Evolutionary conservation across 2,888 invertebrate species (phyloP), one percentile per base, ranked within the genome.

Genomic region (Protonemura montana): DNA sequence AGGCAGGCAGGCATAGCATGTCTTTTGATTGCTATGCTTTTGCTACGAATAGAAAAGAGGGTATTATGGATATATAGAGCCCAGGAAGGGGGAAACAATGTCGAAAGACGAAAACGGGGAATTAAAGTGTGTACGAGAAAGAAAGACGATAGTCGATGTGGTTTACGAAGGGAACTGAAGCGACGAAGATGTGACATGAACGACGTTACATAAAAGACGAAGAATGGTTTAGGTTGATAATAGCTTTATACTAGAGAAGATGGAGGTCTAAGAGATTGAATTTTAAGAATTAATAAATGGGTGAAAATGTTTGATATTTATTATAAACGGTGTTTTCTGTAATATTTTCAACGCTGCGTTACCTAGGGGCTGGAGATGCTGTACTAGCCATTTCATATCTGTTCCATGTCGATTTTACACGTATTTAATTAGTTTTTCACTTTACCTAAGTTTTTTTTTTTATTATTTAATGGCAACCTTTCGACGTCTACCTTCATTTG

Each of bases 21-120:
- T 78, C 28, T 78, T 78, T 78, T 78, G 78, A 78, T 78, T 78
- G 28, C 28, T 28, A 78, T 27, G 78, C 28, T 13, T 10, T 78
- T 28, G 78, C 27, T 16, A 13, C 10, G 78, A 78, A 78, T 78
- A 78, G 78, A 78, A 78, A 78, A 78, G 78, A 78, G 78, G 78
- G 27, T 78, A 27, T 78, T 78, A 78, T 78, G 28, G 26, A 78
- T 26, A 78, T 78, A 78, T 10, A 28, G 28, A 10, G n/a, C n/a
- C n/a, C n/a, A 78, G 10, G 59, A 21, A 59, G 13, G 78, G 78
- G 78, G 78, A n/a, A 59, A 59, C 59, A 59, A 59, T 59, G 59
- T 59, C 59, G 59, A 59, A 59, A 1, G 21, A 21, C 3, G 59
- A 59, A 59, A 35, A 59, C 21, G 59, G 59, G 59, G 59, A 59